These are phyloP conservation scores for Camelus dromedarius DNA, from an alignment of 2,113 vertebrate genomes.

Conservation along the genomic window DNA sequence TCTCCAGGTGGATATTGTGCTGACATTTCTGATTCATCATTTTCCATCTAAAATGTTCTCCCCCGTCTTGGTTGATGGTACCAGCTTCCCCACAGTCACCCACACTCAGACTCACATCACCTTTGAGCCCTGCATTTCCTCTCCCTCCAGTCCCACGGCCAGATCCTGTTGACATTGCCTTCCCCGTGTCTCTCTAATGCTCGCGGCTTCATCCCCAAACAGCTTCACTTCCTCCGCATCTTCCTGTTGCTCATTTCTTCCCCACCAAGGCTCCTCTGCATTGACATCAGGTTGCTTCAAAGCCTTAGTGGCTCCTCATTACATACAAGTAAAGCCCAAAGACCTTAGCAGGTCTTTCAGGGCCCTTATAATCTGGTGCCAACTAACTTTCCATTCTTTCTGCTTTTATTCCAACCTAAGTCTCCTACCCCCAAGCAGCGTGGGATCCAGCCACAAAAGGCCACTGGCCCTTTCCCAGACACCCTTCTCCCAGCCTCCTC, in stretches of 20 bases:
- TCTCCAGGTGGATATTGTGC: background rate
- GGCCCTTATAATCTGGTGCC: background rate
- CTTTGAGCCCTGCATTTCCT: background rate
- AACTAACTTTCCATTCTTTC: background rate
- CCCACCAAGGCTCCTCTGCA: background rate
- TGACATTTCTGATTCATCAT: background rate
- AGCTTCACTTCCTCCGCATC: background rate
- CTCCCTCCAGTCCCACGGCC: background rate
- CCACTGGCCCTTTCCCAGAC: background rate
- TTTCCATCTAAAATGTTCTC: background rate
- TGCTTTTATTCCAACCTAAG: background rate
- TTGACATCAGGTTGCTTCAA: background rate
- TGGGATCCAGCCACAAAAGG: background rate
- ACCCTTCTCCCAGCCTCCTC: background rate
- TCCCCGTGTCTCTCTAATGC: background rate
- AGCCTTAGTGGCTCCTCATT: background rate
- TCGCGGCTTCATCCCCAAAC: too few species aligned
- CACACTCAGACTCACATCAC: background rate
- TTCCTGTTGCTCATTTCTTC: background rate
- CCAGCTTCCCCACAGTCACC: rapidly evolving
- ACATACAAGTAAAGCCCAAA: background rate
- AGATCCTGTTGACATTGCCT: background rate
- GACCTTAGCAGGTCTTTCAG: background rate
- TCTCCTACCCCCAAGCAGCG: background rate
- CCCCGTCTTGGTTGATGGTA: background rate